phyloP scores from a whole-genome alignment of 2,113 vertebrate genomes.

The Mesembrinibis cayennensis region DNA sequence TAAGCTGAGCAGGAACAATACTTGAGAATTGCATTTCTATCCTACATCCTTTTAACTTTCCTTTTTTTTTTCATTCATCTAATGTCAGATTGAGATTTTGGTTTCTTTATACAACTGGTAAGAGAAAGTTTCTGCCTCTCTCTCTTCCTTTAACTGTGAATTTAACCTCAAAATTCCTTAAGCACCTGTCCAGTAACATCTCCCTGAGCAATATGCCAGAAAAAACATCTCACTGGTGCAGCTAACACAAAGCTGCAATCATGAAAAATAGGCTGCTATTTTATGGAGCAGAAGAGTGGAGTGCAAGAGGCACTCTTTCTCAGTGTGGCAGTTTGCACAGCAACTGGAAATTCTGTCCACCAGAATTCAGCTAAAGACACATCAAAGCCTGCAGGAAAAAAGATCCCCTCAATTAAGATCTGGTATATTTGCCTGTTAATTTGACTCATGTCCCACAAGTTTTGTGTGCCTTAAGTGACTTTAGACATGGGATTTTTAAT shows the following conservation, averaged over 20 bases:
- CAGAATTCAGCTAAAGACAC: background rate
- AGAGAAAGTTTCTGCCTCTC: background rate
- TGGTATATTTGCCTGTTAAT: background rate
- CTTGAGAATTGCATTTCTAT: background rate
- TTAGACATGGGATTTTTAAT: background rate
- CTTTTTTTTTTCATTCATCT: background rate
- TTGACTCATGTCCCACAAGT: background rate
- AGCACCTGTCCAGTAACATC: background rate
- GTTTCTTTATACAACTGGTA: background rate
- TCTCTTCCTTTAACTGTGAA: background rate
- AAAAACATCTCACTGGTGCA: background rate
- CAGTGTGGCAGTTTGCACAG: conserved; percentile 22
- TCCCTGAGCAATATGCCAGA: conserved; percentile 19
- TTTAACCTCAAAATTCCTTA: conserved; percentile 1
- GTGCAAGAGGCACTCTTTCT: conserved; percentile 34
- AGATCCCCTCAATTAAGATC: background rate
- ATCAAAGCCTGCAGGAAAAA: background rate
- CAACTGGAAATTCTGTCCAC: conserved; percentile 10
- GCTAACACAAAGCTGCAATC: conserved; percentile 19
- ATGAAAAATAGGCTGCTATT: conserved; percentile 26
- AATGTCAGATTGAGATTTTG: background rate
- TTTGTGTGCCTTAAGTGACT: background rate
- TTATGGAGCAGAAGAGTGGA: background rate
- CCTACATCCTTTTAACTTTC: conserved; percentile 1
- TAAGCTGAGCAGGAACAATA: conserved; percentile 33